Conservation (phyloP, 2,888 invertebrate genomes). For the Bimastos eiseni region DNA sequence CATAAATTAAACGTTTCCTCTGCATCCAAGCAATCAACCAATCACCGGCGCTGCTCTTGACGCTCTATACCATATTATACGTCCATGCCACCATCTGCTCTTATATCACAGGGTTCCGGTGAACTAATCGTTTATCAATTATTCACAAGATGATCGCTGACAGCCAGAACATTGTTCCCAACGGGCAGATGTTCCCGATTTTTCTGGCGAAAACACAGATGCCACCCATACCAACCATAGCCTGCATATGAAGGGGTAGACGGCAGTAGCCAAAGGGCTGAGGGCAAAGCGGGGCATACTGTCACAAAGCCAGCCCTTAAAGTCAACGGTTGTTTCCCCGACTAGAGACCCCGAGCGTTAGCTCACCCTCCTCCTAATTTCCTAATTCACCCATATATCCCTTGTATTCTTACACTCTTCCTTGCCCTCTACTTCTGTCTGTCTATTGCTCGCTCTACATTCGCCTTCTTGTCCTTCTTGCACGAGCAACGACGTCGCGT, state of each 20-base stretch:
- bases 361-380: background rate
- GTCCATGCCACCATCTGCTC: background rate
- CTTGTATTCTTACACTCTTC: background rate
- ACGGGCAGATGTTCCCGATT: background rate
- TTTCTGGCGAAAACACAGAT: background rate
- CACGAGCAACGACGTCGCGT: background rate
- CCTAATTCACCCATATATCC: background rate
- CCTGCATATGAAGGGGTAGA: background rate
- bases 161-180: background rate
- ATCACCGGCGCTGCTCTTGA: background rate
- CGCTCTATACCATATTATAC: slow-evolving; percentile 13
- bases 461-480: background rate
- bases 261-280: background rate
- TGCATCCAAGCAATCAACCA: background rate
- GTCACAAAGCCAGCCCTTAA: background rate
- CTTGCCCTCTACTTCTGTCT: background rate
- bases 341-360: background rate
- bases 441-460: background rate
- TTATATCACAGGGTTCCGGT: background rate
- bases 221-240: background rate
- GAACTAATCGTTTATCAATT: slow-evolving; percentile 1
- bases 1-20: background rate
- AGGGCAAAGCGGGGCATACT: background rate
- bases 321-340: background rate
- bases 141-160: slow-evolving; percentile 1